phyloP scores from a whole-genome alignment of 2,888 invertebrate genomes.

The Cacoxenus indagator region DNA sequence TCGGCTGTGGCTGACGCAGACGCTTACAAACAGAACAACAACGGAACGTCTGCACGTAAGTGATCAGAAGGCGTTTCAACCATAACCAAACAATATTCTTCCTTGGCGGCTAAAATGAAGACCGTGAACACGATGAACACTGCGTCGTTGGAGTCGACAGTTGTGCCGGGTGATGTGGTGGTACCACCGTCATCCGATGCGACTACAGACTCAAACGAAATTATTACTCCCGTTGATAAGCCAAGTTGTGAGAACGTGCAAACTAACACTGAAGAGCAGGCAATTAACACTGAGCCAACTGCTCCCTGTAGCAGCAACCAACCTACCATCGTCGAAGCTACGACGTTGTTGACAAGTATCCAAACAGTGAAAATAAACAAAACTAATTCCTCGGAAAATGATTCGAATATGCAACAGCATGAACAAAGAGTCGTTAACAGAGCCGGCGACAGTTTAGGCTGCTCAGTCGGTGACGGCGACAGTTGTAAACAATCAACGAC shows the following conservation, averaged over 20 bases:
- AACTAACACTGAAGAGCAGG: not conserved
- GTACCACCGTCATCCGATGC: not conserved
- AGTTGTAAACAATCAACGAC: not conserved
- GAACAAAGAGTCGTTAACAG: not conserved
- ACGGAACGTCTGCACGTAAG: no score
- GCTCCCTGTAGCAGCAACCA: not conserved
- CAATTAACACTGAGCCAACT: not conserved
- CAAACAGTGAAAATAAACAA: constrained; percentile 28
- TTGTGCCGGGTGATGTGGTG: not conserved
- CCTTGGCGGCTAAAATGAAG: no score
- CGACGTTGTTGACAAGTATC: not conserved
- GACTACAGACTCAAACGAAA: not conserved
- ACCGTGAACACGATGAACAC: no score
- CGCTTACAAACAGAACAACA: no score
- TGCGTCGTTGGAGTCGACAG: no score
- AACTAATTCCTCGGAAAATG: constrained; percentile 37
- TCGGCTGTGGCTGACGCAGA: not conserved
- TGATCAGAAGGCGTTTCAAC: no score
- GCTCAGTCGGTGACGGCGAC: not conserved
- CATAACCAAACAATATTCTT: no score
- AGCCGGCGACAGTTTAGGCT: no score
- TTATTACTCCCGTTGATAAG: not conserved
- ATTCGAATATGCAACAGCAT: constrained; percentile 36
- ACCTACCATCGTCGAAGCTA: no score
- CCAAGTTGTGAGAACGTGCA: not conserved